Conservation (phyloP, 2,797 vertebrate genomes). For the Scolopax rusticola region DNA sequence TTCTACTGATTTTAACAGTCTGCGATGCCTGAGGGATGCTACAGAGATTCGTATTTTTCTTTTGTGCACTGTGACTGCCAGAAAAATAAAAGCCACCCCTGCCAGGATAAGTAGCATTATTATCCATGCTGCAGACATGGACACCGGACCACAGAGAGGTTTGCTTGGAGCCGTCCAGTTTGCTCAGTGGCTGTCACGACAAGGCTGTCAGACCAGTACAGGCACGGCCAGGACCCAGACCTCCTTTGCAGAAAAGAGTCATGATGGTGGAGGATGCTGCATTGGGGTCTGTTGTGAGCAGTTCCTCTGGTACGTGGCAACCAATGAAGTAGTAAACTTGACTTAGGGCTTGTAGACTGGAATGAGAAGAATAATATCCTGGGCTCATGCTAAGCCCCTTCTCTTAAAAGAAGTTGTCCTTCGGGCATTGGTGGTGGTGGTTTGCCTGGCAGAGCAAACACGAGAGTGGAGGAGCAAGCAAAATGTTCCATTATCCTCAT, state of each 20-base stretch:
- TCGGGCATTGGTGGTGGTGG: neutral
- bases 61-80: neutral
- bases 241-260: neutral
- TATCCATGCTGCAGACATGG: neutral
- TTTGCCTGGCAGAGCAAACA: neutral
- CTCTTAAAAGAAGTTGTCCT: neutral
- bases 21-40: constrained; percentile 11
- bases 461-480: neutral
- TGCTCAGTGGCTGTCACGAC: neutral
- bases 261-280: accelerated
- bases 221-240: neutral
- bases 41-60: neutral
- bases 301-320: neutral
- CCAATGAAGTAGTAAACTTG: neutral
- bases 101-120: constrained; percentile 16
- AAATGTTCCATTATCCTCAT: neutral
- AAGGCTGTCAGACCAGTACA: neutral
- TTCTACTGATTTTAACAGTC: neutral
- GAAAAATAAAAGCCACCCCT: constrained; percentile 25
- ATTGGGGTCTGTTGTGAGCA: accelerated
- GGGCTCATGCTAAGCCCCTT: neutral
- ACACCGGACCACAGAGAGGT: neutral
- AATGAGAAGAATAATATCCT: neutral
- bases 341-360: neutral
- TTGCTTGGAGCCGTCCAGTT: neutral